Evolutionary conservation across 2,113 vertebrate species (phyloP), one percentile per base, ranked within the genome.

Genomic region (Stegostoma tigrinum): DNA sequence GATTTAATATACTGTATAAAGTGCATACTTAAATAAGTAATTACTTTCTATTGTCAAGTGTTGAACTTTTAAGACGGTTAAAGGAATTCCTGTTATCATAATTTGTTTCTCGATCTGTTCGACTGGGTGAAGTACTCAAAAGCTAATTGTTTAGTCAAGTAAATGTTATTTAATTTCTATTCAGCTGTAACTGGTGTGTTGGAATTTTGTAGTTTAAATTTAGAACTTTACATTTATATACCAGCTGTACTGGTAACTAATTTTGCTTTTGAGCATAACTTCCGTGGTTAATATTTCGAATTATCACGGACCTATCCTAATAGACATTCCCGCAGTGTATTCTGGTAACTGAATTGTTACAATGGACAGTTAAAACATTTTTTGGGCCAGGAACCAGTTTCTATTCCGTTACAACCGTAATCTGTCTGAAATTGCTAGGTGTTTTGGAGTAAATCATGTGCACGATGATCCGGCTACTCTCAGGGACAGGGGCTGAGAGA

Each of bases 21-120:
- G 12, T 61, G 55, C 67, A 70, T 94, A 21, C 38, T 8, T 94
- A 48, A 70, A 30, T 70, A 67, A 70, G 67, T 48, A 70, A 72
- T 42, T 48, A 70, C 67, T 94, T 94, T 87, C 86, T 48, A 95
- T 95, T 95, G 48, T 95, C 24, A 72, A 42, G 66, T 42, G 42
- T 30, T 95, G 38, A 30, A 19, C 17, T 2, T 38, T 94, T 94
- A 94, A 68, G 93, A 94, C 38, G 42, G 66, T 30, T 42, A 94
- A 94, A 94, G 66, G 67, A 94, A 42, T 45, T 95, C 93, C 67
- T 95, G 21, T 89, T 89, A 48, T 70, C 66, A 42, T 66, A 94
- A 7, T 72, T 68, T 95, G 67, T 70, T 95, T 95, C 42, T 42
- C 42, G 94, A 48, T 75, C 23, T 52, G 75, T 66, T 8, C 21